Evolutionary conservation across 2,113 vertebrate genomes (phyloP).

Genomic region (Pterocles orientalis): DNA sequence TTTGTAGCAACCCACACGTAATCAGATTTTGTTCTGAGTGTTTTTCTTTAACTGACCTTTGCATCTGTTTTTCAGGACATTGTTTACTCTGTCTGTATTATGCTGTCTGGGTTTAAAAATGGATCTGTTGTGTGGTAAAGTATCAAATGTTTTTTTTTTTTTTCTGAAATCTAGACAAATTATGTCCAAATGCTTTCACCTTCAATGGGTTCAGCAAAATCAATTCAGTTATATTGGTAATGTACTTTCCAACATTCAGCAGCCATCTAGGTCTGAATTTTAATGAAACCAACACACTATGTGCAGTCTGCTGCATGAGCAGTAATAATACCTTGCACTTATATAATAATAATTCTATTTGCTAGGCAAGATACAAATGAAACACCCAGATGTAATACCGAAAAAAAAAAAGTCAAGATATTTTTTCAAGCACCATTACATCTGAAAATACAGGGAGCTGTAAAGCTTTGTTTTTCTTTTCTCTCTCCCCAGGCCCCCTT

Average conservation of each 20-base stretch:
- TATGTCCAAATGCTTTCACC: constrained; percentile 31
- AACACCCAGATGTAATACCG: neutral
- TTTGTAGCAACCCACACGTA: neutral
- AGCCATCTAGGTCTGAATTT: constrained; percentile 27
- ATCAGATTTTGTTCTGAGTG: neutral
- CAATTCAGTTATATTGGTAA: constrained; percentile 49
- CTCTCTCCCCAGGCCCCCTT: neutral
- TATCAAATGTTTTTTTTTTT: neutral
- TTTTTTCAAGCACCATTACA: constrained; percentile 4
- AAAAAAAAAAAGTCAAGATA: neutral
- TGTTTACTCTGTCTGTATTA: constrained; percentile 17
- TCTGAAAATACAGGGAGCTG: neutral
- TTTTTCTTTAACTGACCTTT: constrained; percentile 34
- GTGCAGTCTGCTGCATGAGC: neutral
- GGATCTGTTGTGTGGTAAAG: neutral
- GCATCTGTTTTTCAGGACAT: neutral
- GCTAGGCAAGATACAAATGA: constrained; percentile 16
- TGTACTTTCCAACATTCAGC: constrained; percentile 41
- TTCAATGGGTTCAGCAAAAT: constrained; percentile 39
- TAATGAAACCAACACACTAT: constrained; percentile 33
- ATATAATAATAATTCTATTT: constrained; percentile 43
- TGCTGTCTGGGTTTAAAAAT: constrained; percentile 35
- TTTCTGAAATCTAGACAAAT: constrained; percentile 56
- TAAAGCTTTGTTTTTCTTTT: neutral
- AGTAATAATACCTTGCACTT: constrained; percentile 6